Conservation (phyloP, 2,888 invertebrate species). For the Notodonta dromedarius region DNA sequence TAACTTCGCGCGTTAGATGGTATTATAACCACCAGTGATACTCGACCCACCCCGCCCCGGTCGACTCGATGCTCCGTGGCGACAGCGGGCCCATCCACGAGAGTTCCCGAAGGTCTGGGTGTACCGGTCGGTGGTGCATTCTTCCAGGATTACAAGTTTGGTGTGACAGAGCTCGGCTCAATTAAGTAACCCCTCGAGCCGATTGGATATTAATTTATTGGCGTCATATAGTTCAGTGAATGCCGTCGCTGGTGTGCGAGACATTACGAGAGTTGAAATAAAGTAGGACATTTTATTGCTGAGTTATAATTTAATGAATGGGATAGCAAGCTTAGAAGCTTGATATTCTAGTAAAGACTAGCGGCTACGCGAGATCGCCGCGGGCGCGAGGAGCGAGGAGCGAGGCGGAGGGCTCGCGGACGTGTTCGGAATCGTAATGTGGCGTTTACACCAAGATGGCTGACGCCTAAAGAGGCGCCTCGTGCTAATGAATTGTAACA, state of each 20-base stretch:
- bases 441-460: constrained; percentile 58
- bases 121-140: constrained; percentile 47
- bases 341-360: no score
- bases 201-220: constrained; percentile 69
- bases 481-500: constrained; percentile 58
- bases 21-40: constrained; percentile 34
- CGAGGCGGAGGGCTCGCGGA: constrained; percentile 38
- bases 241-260: constrained; percentile 29
- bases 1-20: constrained; percentile 62
- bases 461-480: constrained; percentile 28
- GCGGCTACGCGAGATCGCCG: constrained; percentile 26
- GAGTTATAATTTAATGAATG: not conserved
- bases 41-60: constrained; percentile 11
- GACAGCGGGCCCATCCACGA: constrained; percentile 6
- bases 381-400: constrained; percentile 19
- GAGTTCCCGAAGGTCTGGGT: constrained; percentile 9
- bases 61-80: not conserved
- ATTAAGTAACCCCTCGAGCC: constrained; percentile 64
- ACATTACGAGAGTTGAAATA: constrained; percentile 9
- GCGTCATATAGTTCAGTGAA: constrained; percentile 45
- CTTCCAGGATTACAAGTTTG: constrained; percentile 62
- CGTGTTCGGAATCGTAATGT: constrained; percentile 71
- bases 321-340: not conserved
- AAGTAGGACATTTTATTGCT: not conserved
- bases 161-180: constrained; percentile 55